phyloP scores from a whole-genome alignment of 2,797 vertebrate genomes.

The Gouania willdenowi region DNA sequence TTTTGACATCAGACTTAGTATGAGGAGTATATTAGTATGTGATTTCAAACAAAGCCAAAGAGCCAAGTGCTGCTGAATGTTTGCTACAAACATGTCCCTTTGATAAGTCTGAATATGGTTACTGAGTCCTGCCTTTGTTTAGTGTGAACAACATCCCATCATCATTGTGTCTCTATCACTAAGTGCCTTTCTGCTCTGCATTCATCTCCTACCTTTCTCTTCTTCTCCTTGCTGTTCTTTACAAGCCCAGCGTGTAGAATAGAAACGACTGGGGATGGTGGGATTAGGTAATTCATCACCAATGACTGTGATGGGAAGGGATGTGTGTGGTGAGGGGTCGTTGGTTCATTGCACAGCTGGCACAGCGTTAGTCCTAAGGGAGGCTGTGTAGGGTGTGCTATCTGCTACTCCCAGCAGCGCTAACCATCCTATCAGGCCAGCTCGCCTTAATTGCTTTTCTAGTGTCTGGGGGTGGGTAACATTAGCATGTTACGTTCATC shows the following conservation, averaged over 20 bases:
- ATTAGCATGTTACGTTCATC: conserved; percentile 32
- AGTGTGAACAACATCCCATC: conserved; percentile 18
- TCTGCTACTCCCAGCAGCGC: conserved; percentile 27
- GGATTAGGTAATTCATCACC: conserved; percentile 67
- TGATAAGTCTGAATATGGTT: conserved; percentile 9
- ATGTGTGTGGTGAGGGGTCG: conserved; percentile 41
- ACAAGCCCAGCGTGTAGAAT: conserved; percentile 44
- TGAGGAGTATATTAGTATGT: too few relatives aligned
- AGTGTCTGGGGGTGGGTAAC: conserved; percentile 7
- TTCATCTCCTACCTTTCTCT: conserved; percentile 16
- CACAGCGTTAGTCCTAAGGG: conserved; percentile 48
- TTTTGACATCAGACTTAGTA: too few relatives aligned
- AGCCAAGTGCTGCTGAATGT: conserved; percentile 8
- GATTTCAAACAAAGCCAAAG: conserved; percentile 8
- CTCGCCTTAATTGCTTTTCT: conserved; percentile 51
- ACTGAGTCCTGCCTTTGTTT: conserved; percentile 28
- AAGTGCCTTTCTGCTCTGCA: conserved; percentile 10
- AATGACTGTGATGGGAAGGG: conserved; percentile 43
- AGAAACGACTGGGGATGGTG: conserved; percentile 33
- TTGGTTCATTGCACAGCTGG: conserved; percentile 50
- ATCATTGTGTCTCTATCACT: conserved; percentile 33
- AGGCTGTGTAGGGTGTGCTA: conserved; percentile 28
- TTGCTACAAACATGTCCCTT: not conserved
- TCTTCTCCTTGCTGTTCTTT: conserved; percentile 23
- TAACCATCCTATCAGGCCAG: conserved; percentile 38